Percentiles rank a stretch among this genome's conserved stretches.
Evolutionary conservation across 2,888 invertebrate species (phyloP).

Genomic region (Temnothorax ravouxi): DNA sequence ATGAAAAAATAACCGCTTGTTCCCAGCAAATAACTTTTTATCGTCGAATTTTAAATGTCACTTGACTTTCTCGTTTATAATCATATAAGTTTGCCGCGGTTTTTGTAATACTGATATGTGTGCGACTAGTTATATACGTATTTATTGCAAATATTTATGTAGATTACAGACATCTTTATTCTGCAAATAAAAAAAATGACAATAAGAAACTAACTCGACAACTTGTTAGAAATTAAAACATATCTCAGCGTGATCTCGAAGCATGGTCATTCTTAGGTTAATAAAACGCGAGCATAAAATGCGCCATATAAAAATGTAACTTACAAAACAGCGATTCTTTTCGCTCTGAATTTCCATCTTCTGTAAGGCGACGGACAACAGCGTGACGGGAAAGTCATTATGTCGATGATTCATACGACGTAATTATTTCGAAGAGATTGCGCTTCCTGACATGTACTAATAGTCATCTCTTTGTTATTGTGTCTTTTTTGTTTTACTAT

Average conservation of each 20-base stretch:
- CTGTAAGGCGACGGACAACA: background rate
- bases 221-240: conserved; percentile 5
- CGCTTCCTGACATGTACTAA: conserved; percentile 16
- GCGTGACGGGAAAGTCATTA: conserved; percentile 29
- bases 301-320: conserved; percentile 10
- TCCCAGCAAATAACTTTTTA: conserved; percentile 16
- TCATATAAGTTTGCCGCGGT: background rate
- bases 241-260: background rate
- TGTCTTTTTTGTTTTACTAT: conserved; percentile 29
- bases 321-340: conserved; percentile 58
- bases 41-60: conserved; percentile 5
- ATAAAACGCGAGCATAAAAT: background rate
- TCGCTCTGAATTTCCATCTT: conserved; percentile 44
- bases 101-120: background rate
- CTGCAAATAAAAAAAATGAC: background rate
- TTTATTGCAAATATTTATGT: background rate
- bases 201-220: background rate
- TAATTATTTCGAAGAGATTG: conserved; percentile 33
- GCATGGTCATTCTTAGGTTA: conserved; percentile 19
- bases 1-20: conserved; percentile 16
- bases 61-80: conserved; percentile 10
- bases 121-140: background rate
- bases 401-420: conserved; percentile 22
- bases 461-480: conserved; percentile 19
- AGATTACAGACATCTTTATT: background rate